Percentiles rank a stretch among this genome's conserved stretches.
Conservation (phyloP, 1,140 invertebrate genomes). For the Cataglyphis hispanica region DNA sequence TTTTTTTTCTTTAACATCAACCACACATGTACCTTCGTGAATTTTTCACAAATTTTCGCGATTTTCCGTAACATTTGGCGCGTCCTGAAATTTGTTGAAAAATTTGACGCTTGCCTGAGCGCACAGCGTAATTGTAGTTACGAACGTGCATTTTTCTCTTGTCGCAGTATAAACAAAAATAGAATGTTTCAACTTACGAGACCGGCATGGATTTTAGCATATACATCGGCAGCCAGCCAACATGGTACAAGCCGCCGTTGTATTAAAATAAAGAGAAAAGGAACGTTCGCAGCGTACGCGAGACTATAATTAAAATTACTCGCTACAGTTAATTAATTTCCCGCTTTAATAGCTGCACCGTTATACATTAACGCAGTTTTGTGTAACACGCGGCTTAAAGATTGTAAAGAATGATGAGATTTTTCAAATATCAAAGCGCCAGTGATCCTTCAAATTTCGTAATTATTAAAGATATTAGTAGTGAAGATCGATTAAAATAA, state of each 20-base stretch:
- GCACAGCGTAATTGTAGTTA: constrained; percentile 28
- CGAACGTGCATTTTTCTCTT: constrained; percentile 20
- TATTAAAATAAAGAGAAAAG: constrained; percentile 9
- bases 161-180: constrained; percentile 27
- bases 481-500: not conserved
- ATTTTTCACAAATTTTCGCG: constrained; percentile 23
- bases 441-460: not conserved
- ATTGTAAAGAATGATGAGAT: not conserved
- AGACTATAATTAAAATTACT: constrained; percentile 44
- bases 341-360: not conserved
- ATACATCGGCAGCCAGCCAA: not conserved
- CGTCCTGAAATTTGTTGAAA: constrained; percentile 46
- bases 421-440: not conserved
- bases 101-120: constrained; percentile 19
- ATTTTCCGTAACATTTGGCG: constrained; percentile 18
- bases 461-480: not conserved
- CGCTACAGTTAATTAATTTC: constrained; percentile 35
- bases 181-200: constrained; percentile 24
- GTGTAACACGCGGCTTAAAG: not conserved
- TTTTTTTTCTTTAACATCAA: not conserved
- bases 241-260: not conserved
- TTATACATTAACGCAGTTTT: not conserved
- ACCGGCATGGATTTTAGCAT: constrained; percentile 11
- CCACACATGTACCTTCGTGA: not conserved
- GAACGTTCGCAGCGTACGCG: not conserved